Percentiles rank a stretch among this genome's conserved stretches.
These are phyloP conservation scores for Trachelus stipa DNA, from an alignment of 2,888 invertebrate species.

Conservation along the genomic window DNA sequence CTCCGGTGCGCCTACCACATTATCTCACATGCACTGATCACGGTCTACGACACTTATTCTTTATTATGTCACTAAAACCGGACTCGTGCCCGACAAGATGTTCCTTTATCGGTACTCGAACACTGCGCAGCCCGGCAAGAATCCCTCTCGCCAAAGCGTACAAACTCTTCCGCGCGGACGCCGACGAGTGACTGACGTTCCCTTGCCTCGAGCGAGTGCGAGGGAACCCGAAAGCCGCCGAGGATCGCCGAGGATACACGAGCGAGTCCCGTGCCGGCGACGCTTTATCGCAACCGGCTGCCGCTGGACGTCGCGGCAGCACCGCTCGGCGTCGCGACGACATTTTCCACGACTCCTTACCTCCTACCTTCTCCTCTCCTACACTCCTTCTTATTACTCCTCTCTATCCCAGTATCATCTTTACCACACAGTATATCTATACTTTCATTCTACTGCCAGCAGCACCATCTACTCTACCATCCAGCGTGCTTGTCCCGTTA, in stretches of 20 bases:
- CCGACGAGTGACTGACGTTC: slow-evolving; percentile 65
- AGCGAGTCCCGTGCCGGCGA: slow-evolving; percentile 38
- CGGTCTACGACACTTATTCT: background rate
- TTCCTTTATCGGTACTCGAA: slow-evolving; percentile 10
- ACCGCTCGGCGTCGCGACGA: slow-evolving; percentile 46
- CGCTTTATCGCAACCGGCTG: slow-evolving; percentile 39
- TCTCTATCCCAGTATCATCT: background rate
- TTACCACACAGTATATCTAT: background rate
- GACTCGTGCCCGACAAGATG: slow-evolving; percentile 5
- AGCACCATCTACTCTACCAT: background rate
- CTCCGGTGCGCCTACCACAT: background rate
- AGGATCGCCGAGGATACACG: slow-evolving; percentile 43
- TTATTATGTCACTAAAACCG: slow-evolving; percentile 4
- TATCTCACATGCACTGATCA: background rate
- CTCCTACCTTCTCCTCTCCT: background rate
- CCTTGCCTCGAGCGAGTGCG: slow-evolving; percentile 40
- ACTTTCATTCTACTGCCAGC: background rate
- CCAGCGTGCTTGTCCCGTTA: background rate
- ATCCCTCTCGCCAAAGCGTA: slow-evolving; percentile 39
- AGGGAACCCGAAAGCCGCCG: slow-evolving; percentile 41
- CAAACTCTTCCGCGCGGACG: slow-evolving; percentile 62
- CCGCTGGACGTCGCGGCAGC: slow-evolving; percentile 55
- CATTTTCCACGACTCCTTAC: slow-evolving; percentile 18
- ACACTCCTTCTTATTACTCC: slow-evolving; percentile 10
- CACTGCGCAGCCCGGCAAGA: slow-evolving; percentile 30